A percentile compares a stretch with the other conserved stretches of the same genome.
These are phyloP conservation scores for Cochlearius cochlearius DNA, from an alignment of 2,113 vertebrate genomes.

Conservation along the genomic window DNA sequence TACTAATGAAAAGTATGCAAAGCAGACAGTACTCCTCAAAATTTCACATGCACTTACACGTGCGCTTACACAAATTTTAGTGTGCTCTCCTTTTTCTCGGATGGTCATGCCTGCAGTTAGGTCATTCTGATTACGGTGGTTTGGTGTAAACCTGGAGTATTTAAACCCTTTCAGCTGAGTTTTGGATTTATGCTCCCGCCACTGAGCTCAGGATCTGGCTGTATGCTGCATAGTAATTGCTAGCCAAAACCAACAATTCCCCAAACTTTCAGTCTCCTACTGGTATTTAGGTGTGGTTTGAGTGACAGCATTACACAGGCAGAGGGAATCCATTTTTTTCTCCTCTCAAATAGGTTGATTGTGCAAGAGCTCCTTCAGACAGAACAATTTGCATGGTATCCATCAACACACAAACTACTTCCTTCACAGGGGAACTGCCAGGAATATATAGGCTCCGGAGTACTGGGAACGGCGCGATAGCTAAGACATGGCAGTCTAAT, in stretches of 20 bases:
- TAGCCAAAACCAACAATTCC: constrained; percentile 32
- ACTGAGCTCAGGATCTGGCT: not conserved
- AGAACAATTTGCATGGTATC: constrained; percentile 47
- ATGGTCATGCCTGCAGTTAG: not conserved
- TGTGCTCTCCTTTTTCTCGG: not conserved
- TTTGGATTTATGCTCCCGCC: not conserved
- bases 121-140: not conserved
- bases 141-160: not conserved
- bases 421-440: constrained; percentile 5
- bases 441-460: not conserved
- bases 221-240: not conserved
- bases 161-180: not conserved
- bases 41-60: not conserved
- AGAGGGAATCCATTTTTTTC: constrained; percentile 1
- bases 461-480: not conserved
- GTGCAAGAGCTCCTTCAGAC: constrained; percentile 47
- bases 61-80: constrained; percentile 12
- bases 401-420: constrained; percentile 46
- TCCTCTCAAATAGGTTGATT: not conserved
- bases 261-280: constrained; percentile 38
- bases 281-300: constrained; percentile 45
- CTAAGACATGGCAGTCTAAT: not conserved
- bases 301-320: constrained; percentile 16
- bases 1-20: constrained; percentile 16
- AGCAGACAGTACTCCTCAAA: not conserved